Base-by-base conservation (phyloP, 2,888 invertebrate species). In the Cryptocheilus praepositus region DNA sequence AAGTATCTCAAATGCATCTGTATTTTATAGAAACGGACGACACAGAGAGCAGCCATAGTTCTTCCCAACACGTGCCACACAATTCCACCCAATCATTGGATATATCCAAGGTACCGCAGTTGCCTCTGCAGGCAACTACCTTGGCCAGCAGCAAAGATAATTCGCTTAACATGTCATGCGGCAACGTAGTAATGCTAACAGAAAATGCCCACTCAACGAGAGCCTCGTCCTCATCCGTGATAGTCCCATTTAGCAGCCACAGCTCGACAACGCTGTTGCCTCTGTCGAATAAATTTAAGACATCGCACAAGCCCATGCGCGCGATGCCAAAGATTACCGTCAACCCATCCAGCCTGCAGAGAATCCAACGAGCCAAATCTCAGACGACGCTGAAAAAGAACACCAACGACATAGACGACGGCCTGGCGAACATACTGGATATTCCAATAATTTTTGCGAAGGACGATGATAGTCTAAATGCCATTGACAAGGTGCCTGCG, bases 391-490 rank as follows among this genome's bases (percentile, higher is more conserved):
- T 74, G 46, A 84, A 79, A 53, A 81, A 76, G 45, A 73, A 62
- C 15, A n/a, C 74, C 3, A 25, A 49, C 18, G 75, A 70, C 7
- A 80, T 83, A 22, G 83, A 87, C 21, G 85, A 87, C n/a, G 88
- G 88, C 53, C 67, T 88, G 18, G 86, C 86, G 13, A 92, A 92
- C 80, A 93, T 93, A 54, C 90, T 92, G 80, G 92, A 93, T 81
- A 90, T 93, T 82, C 93, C 93, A 0, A 93, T 93, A 75, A 91
- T 93, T 66, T 93, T 93, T 82, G 93, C 93, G 0, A 93, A 93
- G 74, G 92, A 92, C 53, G 91, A 91, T 83, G 90, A 89, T 53
- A 88, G 82, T 73, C 63, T 88, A 21, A 81, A 78, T 22, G 68
- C 71, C 5, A 83, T 86, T 4, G 85, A 86, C 19, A 86, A 81